These are phyloP conservation scores for Crematogaster levior DNA, from an alignment of 2,888 invertebrate genomes.

Conservation along the genomic window DNA sequence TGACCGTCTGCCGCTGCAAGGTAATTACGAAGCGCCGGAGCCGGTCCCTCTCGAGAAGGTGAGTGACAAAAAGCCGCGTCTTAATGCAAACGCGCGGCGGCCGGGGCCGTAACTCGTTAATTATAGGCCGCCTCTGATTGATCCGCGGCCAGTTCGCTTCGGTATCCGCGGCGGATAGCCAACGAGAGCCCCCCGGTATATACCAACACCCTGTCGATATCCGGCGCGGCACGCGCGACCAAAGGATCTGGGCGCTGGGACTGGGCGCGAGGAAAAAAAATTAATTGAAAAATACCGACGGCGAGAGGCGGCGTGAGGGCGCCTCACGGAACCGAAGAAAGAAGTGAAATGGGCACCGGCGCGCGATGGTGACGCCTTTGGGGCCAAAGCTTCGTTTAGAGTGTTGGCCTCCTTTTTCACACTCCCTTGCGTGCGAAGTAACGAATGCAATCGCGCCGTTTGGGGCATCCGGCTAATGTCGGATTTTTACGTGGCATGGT, in stretches of 20 bases:
- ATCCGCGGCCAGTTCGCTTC: conserved; percentile 80
- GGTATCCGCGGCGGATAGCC: conserved; percentile 56
- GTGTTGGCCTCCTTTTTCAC: conserved; percentile 15
- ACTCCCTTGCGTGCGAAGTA: conserved; percentile 18
- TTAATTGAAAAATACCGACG: conserved; percentile 83
- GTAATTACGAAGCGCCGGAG: conserved; percentile 78
- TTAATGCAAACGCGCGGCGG: conserved; percentile 83
- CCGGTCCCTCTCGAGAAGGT: conserved; percentile 63
- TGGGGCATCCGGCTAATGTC: neutral
- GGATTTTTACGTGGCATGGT: neutral
- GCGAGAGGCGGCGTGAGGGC: conserved; percentile 36
- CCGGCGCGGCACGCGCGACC: conserved; percentile 79
- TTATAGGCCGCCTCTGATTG: conserved; percentile 85
- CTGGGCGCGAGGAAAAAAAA: conserved; percentile 75
- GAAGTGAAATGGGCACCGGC: conserved; percentile 31
- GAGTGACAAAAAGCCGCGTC: conserved; percentile 85
- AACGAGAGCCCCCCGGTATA: conserved; percentile 56
- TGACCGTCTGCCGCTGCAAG: conserved; percentile 75
- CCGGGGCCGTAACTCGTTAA: conserved; percentile 84
- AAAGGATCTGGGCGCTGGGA: conserved; percentile 33
- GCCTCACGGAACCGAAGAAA: conserved; percentile 37
- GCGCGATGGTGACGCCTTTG: conserved; percentile 38
- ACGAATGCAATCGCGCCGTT: conserved; percentile 22
- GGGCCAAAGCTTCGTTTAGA: conserved; percentile 42
- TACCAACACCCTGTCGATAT: conserved; percentile 82